phyloP scores from a whole-genome alignment of 2,113 vertebrate genomes.

The Aythya baeri region DNA sequence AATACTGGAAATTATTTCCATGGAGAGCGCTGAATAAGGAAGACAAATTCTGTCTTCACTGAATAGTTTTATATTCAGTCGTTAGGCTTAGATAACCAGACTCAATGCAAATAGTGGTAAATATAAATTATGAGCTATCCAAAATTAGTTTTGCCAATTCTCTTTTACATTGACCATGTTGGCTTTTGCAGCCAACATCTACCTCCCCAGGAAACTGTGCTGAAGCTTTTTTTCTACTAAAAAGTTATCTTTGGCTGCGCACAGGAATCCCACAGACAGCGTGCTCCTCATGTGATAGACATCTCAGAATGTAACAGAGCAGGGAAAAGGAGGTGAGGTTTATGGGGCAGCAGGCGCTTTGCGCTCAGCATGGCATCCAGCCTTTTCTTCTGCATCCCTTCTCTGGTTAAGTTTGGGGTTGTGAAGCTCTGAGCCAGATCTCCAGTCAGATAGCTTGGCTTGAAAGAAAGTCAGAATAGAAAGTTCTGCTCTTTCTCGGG shows the following conservation, averaged over 20 bases:
- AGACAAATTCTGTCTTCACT: not conserved
- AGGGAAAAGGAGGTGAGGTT: not conserved
- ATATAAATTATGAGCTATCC: not conserved
- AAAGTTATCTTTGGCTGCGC: not conserved
- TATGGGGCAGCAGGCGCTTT: not conserved
- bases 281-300: not conserved
- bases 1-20: not conserved
- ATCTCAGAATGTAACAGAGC: not conserved
- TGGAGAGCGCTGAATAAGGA: not conserved
- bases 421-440: rapidly evolving
- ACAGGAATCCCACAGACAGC: not conserved
- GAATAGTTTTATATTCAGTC: not conserved
- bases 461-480: not conserved
- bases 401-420: not conserved
- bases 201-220: not conserved
- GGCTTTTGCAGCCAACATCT: not conserved
- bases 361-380: not conserved
- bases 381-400: not conserved
- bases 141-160: not conserved
- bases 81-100: not conserved
- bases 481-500: not conserved
- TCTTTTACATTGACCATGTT: not conserved
- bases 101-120: not conserved
- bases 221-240: not conserved
- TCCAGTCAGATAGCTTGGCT: not conserved